Conservation (phyloP, 2,113 vertebrate genomes). For the Vimba vimba region DNA sequence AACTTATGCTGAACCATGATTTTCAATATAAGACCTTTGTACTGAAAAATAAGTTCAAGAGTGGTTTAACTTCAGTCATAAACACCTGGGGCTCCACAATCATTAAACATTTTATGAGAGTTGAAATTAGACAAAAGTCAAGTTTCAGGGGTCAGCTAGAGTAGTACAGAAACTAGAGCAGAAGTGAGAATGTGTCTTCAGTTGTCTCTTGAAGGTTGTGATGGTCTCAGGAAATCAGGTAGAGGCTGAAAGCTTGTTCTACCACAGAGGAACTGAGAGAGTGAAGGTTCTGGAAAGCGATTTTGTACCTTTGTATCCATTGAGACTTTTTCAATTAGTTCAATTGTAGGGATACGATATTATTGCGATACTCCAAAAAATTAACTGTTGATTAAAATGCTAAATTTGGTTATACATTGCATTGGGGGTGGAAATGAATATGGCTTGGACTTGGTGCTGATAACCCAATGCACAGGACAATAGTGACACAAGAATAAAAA, state of each 20-base stretch:
- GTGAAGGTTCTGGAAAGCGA: background rate
- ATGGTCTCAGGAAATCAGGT: background rate
- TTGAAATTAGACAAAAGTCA: background rate
- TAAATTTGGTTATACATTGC: too few relatives aligned
- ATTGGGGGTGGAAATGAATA: too few relatives aligned
- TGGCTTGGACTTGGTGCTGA: too few relatives aligned
- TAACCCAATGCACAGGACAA: too few relatives aligned
- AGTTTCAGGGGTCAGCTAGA: background rate
- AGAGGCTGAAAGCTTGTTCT: background rate
- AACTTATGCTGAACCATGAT: background rate
- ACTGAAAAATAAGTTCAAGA: too few relatives aligned
- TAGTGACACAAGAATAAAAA: too few relatives aligned
- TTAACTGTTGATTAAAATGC: too few relatives aligned
- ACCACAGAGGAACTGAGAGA: background rate
- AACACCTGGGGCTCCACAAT: background rate
- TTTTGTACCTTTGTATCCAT: background rate
- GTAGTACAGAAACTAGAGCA: background rate
- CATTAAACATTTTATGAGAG: conserved; percentile 5
- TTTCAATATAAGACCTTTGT: background rate
- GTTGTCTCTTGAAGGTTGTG: background rate
- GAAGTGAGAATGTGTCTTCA: background rate
- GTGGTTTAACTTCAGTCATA: background rate
- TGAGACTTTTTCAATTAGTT: background rate
- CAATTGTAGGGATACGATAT: too few relatives aligned
- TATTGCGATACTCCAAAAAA: too few relatives aligned